Conservation (phyloP, 2,888 invertebrate species). For the Mellilla xanthometata region DNA sequence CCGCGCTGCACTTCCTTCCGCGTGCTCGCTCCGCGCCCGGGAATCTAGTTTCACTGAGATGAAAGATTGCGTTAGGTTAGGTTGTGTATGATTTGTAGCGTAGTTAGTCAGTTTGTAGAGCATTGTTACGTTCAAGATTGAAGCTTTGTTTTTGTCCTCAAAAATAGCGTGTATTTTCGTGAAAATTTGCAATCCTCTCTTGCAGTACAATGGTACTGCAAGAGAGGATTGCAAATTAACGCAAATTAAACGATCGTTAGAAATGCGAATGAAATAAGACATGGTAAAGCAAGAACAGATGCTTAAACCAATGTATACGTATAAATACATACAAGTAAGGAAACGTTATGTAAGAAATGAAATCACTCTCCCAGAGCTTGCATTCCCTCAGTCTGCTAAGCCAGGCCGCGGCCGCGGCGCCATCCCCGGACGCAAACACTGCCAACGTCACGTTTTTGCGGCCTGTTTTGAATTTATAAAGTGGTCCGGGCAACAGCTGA, state of each 20-base stretch:
- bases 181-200: no score
- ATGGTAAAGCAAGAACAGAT: no score
- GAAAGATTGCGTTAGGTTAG: conserved; percentile 51
- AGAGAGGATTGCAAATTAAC: no score
- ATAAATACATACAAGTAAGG: not conserved
- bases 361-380: conserved; percentile 22
- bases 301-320: no score
- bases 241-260: no score
- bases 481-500: conserved; percentile 70
- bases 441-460: conserved; percentile 56
- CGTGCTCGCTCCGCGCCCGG: conserved; percentile 47
- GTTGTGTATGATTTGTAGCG: conserved; percentile 32
- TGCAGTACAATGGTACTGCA: no score
- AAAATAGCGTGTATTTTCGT: no score
- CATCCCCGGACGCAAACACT: conserved; percentile 11
- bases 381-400: conserved; percentile 11
- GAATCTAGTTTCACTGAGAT: conserved; percentile 48
- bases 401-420: conserved; percentile 47
- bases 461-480: conserved; percentile 75
- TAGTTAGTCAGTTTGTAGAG: conserved; percentile 3
- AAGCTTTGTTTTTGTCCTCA: no score
- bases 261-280: no score
- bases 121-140: not conserved
- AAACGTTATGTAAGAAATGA: conserved; percentile 10
- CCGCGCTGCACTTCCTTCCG: conserved; percentile 65